Conservation (phyloP, 2,113 vertebrate species). For the Cichladusa arquata region DNA sequence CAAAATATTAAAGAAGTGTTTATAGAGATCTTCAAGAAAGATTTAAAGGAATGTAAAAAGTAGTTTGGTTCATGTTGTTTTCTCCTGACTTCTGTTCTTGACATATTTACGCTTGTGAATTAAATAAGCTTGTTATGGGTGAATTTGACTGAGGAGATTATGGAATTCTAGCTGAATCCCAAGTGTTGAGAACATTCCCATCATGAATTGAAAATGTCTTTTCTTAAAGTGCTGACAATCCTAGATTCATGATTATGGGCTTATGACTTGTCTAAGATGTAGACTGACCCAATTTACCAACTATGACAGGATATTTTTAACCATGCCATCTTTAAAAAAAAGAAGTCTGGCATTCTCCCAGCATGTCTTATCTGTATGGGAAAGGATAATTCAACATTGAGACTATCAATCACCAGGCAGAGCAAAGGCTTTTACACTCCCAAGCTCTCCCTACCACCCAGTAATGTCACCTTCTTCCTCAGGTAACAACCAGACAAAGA, state of each 20-base stretch:
- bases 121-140: neutral
- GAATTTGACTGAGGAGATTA: neutral
- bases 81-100: neutral
- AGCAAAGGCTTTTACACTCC: neutral
- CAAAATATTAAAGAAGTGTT: neutral
- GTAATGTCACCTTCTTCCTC: neutral
- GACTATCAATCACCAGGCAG: neutral
- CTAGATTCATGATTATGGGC: neutral
- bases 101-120: neutral
- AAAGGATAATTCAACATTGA: neutral
- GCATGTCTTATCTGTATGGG: neutral
- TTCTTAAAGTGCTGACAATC: neutral
- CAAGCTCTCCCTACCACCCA: neutral
- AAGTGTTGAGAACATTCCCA: neutral
- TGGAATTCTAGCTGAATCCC: neutral
- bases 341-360: neutral
- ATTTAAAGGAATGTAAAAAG: neutral
- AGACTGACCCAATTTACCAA: neutral
- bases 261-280: neutral
- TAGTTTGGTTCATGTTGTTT: neutral
- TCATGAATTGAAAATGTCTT: neutral
- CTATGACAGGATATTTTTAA: neutral
- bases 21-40: neutral
- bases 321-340: neutral
- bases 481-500: neutral